Evolutionary conservation across 2,113 vertebrate species (phyloP).

Genomic region (Lasiurus borealis): DNA sequence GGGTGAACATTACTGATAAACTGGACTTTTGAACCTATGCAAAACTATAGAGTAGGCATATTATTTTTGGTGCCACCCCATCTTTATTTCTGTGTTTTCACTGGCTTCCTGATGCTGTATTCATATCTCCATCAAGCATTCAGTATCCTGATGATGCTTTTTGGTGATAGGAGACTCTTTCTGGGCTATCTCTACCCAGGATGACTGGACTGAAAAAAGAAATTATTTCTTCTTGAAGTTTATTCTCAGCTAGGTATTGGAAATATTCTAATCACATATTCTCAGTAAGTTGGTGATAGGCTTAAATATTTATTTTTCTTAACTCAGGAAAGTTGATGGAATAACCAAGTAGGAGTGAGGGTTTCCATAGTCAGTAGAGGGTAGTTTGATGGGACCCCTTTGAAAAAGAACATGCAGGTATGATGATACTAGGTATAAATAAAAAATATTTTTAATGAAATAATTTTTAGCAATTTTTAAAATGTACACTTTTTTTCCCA

Average conservation of each 20-base stretch:
- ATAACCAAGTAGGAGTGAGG: neutral
- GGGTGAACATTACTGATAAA: neutral
- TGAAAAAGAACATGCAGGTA: neutral
- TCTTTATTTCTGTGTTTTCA: neutral
- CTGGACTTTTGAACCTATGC: neutral
- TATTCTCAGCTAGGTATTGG: neutral
- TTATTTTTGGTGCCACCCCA: neutral
- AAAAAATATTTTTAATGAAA: neutral
- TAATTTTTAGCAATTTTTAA: neutral
- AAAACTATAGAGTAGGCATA: neutral
- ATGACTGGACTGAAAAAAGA: neutral
- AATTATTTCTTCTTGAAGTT: constrained; percentile 11
- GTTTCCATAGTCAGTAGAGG: neutral
- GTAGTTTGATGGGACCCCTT: neutral
- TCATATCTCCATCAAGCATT: neutral
- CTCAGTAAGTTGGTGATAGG: neutral
- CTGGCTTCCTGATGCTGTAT: neutral
- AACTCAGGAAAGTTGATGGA: neutral
- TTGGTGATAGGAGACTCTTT: neutral
- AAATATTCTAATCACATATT: neutral
- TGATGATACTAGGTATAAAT: neutral
- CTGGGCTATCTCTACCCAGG: neutral
- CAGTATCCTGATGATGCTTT: neutral
- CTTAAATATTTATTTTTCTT: neutral
- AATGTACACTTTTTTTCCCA: neutral